A percentile compares a stretch with the other conserved stretches of the same genome.
These are phyloP conservation scores for Antigone vipio DNA, from an alignment of 2,113 vertebrate genomes.

Conservation along the genomic window DNA sequence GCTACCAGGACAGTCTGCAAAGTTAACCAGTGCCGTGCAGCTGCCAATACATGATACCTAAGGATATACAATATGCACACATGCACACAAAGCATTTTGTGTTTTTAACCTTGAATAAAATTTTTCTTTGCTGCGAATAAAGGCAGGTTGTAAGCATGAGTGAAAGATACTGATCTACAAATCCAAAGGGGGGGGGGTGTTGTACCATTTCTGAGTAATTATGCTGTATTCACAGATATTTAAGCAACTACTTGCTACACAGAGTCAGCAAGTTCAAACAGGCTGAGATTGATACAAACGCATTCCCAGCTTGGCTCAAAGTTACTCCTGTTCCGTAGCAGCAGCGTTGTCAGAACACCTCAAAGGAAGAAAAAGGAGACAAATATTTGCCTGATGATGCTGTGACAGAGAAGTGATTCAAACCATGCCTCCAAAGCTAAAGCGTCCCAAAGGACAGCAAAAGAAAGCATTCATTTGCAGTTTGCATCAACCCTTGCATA, in stretches of 20 bases:
- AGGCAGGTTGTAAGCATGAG: not conserved
- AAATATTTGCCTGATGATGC: slow-evolving; percentile 16
- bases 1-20: not conserved
- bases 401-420: slow-evolving; percentile 36
- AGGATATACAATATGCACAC: not conserved
- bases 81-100: not conserved
- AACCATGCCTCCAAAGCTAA: slow-evolving; percentile 10
- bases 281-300: slow-evolving; percentile 31
- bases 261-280: slow-evolving; percentile 58
- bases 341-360: slow-evolving; percentile 32
- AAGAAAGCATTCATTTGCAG: not conserved
- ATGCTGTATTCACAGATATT: slow-evolving; percentile 6
- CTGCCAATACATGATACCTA: not conserved
- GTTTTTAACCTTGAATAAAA: slow-evolving; percentile 4
- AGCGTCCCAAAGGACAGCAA: not conserved
- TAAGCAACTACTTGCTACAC: not conserved
- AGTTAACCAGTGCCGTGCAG: not conserved
- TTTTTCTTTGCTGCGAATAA: slow-evolving; percentile 3
- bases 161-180: slow-evolving; percentile 35
- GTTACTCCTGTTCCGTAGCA: not conserved
- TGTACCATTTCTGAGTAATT: slow-evolving; percentile 33
- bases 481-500: not conserved
- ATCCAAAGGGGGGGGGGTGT: not conserved
- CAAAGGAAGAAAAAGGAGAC: slow-evolving; percentile 5
- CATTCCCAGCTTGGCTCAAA: not conserved